A percentile compares a stretch with the other conserved stretches of the same genome.
phyloP scores from a whole-genome alignment of 2,113 vertebrate species.

The Bothrops jararaca region DNA sequence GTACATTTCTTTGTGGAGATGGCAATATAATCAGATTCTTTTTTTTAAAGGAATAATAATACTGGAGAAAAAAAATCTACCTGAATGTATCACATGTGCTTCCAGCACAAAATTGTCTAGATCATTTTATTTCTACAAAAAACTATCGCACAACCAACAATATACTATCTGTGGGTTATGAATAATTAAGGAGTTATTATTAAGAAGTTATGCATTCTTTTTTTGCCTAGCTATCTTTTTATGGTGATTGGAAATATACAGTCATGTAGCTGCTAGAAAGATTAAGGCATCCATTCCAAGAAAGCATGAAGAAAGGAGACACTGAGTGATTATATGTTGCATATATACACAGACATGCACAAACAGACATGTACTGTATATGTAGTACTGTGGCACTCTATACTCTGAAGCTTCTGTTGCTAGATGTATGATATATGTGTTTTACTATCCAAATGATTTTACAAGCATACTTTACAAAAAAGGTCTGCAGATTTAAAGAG shows the following conservation, averaged over 20 bases:
- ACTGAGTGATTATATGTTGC: not conserved
- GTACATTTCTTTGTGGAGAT: not conserved
- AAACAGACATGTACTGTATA: conserved; percentile 18
- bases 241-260: conserved; percentile 10
- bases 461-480: conserved; percentile 29
- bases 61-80: not conserved
- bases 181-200: conserved; percentile 14
- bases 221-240: not conserved
- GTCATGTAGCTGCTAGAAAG: not conserved
- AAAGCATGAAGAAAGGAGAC: not conserved
- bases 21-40: not conserved
- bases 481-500: conserved; percentile 29
- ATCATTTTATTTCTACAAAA: conserved; percentile 7
- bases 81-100: not conserved
- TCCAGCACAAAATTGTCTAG: not conserved
- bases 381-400: not conserved
- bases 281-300: not conserved
- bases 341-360: conserved; percentile 22
- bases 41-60: not conserved
- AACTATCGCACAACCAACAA: not conserved
- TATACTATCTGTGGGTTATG: not conserved
- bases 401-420: not conserved
- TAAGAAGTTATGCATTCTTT: not conserved
- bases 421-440: not conserved
- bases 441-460: conserved; percentile 40